Percentiles rank a stretch among this genome's conserved stretches.
phyloP scores from a whole-genome alignment of 1,140 invertebrate species.

The Neodiprion pinetum region DNA sequence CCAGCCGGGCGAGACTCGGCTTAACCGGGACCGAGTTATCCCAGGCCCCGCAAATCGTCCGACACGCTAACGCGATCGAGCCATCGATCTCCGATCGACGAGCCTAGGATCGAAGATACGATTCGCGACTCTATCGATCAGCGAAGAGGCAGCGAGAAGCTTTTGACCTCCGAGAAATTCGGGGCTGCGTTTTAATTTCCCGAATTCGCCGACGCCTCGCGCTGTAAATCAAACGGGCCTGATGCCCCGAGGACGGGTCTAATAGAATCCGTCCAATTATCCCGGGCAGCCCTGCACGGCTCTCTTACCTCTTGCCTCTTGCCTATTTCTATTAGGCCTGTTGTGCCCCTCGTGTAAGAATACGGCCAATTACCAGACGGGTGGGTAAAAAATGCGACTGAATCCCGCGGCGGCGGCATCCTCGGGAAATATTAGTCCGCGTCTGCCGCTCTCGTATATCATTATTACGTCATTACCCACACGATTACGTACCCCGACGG shows the following conservation, averaged over 20 bases:
- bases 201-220: slow-evolving; percentile 36
- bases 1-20: too few species aligned
- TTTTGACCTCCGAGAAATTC: too few species aligned
- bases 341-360: slow-evolving; percentile 25
- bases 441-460: not conserved
- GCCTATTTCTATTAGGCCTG: slow-evolving; percentile 48
- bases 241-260: slow-evolving; percentile 30
- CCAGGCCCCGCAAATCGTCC: too few species aligned
- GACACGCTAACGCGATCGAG: too few species aligned
- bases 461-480: not conserved
- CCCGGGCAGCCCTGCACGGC: slow-evolving; percentile 26
- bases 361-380: slow-evolving; percentile 31
- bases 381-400: not conserved
- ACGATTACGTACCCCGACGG: not conserved
- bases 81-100: too few species aligned
- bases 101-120: too few species aligned
- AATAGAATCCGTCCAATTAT: slow-evolving; percentile 56
- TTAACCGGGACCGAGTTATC: too few species aligned
- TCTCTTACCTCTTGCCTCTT: slow-evolving; percentile 35
- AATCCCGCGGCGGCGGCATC: too few species aligned
- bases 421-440: not conserved
- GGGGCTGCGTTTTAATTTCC: not conserved
- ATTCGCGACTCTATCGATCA: not conserved
- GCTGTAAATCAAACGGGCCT: slow-evolving; percentile 38
- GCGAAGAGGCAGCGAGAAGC: too few species aligned